These are phyloP conservation scores for Parapsyche elsis DNA, from an alignment of 1,140 invertebrate genomes.

Conservation along the genomic window DNA sequence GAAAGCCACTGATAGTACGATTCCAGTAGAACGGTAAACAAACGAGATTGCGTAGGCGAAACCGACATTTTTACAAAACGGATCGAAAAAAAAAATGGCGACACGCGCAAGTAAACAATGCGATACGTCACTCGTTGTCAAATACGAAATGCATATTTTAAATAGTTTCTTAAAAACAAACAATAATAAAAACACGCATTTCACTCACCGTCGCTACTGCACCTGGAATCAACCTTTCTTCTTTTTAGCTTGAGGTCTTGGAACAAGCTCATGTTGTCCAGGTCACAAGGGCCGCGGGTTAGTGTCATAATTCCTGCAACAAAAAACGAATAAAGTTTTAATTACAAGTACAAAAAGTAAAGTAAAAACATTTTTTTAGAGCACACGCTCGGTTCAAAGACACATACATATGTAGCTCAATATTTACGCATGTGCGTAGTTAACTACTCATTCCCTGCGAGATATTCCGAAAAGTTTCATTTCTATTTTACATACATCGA, in stretches of 20 bases:
- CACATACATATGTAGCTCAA: background rate
- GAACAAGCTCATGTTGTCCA: constrained; percentile 98
- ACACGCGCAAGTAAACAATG: too few species aligned
- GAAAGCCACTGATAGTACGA: too few species aligned
- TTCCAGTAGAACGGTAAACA: too few species aligned
- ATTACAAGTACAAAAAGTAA: constrained; percentile 7
- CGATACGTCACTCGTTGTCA: too few species aligned
- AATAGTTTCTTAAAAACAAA: background rate
- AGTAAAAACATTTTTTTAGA: background rate
- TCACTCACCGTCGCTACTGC: constrained; percentile 90
- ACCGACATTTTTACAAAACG: too few species aligned
- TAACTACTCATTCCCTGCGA: background rate
- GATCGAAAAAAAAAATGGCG: too few species aligned
- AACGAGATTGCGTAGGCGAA: too few species aligned
- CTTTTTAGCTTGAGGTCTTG: constrained; percentile 98
- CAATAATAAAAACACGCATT: background rate
- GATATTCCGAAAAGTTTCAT: too few species aligned
- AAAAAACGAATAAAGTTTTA: constrained; percentile 48
- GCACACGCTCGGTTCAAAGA: background rate
- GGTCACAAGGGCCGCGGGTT: constrained; percentile 91
- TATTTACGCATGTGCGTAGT: background rate
- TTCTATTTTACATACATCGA: background rate
- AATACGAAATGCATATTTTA: too few species aligned
- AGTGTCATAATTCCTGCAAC: constrained; percentile 95
- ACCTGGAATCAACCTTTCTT: constrained; percentile 95